Percentiles rank a stretch among this genome's conserved stretches.
Conservation (phyloP, 2,113 vertebrate genomes). For the Aphyosemion australe region DNA sequence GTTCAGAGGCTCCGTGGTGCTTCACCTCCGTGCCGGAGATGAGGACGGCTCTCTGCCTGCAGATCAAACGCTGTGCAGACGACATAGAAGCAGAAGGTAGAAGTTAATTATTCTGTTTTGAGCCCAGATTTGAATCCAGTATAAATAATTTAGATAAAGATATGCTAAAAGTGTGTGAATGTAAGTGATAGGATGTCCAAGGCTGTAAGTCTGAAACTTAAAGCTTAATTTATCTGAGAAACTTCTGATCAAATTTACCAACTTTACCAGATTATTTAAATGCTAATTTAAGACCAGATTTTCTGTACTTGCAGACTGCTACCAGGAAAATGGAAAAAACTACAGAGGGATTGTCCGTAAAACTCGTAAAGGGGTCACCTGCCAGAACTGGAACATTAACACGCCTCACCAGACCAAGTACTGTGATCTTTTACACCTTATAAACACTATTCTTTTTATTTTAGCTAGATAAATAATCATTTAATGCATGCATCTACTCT, state of each 20-base stretch:
- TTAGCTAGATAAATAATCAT: too few species aligned
- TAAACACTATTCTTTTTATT: background rate
- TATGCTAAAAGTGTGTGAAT: too few species aligned
- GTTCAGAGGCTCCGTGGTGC: constrained; percentile 96
- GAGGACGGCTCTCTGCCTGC: constrained; percentile 90
- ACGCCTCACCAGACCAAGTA: constrained; percentile 87
- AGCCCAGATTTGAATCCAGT: background rate
- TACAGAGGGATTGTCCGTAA: constrained; percentile 87
- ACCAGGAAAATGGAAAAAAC: constrained; percentile 84
- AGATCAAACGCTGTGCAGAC: constrained; percentile 91
- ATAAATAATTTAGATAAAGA: too few species aligned
- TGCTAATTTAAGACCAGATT: background rate
- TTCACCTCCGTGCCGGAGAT: constrained; percentile 83
- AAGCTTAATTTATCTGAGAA: too few species aligned
- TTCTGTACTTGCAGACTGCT: constrained; percentile 83
- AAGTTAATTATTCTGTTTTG: constrained; percentile 3
- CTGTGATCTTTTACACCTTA: background rate
- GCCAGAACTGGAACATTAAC: constrained; percentile 88
- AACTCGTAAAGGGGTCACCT: constrained; percentile 93
- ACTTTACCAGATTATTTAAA: too few species aligned
- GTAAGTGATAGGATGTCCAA: too few species aligned
- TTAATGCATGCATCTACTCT: too few species aligned
- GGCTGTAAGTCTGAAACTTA: too few species aligned
- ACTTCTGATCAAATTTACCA: background rate
- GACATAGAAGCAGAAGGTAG: constrained; percentile 87